A percentile compares a stretch with the other conserved stretches of the same genome.
These are phyloP conservation scores for Myodes glareolus DNA, from an alignment of 2,113 vertebrate species.

Conservation along the genomic window DNA sequence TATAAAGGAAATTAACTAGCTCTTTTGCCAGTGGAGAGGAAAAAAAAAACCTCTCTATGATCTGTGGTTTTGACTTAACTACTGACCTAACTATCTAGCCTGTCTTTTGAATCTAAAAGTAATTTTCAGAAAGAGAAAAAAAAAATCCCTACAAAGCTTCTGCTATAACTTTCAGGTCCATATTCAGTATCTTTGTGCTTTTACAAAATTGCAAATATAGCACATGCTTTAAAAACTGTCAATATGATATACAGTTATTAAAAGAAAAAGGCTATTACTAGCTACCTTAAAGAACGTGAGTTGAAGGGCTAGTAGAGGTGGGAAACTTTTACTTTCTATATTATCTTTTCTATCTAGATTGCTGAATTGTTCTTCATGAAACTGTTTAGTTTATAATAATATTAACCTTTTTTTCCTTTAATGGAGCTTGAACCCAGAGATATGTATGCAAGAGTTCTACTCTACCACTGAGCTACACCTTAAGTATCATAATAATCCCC, in stretches of 20 bases:
- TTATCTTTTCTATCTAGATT: not conserved
- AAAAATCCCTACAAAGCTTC: slow-evolving; percentile 38
- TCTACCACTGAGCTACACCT: not conserved
- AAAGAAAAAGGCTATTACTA: slow-evolving; percentile 32
- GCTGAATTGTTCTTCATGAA: slow-evolving; percentile 7
- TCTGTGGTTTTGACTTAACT: slow-evolving; percentile 3
- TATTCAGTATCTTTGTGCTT: slow-evolving; percentile 30
- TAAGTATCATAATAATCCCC: not conserved
- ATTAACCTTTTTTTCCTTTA: not conserved
- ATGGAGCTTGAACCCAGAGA: not conserved
- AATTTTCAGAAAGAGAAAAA: slow-evolving; percentile 28
- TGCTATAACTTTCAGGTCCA: slow-evolving; percentile 45
- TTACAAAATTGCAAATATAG: slow-evolving; percentile 31
- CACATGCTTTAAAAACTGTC: not conserved
- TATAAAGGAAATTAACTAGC: slow-evolving; percentile 37
- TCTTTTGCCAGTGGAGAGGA: slow-evolving; percentile 11
- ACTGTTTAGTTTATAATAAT: slow-evolving; percentile 25
- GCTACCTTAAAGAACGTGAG: slow-evolving; percentile 17
- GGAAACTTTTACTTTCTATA: slow-evolving; percentile 16
- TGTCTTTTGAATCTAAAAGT: slow-evolving; percentile 37
- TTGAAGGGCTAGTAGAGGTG: not conserved
- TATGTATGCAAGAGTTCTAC: not conserved
- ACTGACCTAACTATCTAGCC: not conserved
- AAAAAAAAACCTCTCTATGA: slow-evolving; percentile 31
- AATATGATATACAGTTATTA: not conserved